These are phyloP conservation scores for Rhopilema esculentum DNA, from an alignment of 30 jellyfish, hydroid and myxozoan species.

Conservation along the genomic window DNA sequence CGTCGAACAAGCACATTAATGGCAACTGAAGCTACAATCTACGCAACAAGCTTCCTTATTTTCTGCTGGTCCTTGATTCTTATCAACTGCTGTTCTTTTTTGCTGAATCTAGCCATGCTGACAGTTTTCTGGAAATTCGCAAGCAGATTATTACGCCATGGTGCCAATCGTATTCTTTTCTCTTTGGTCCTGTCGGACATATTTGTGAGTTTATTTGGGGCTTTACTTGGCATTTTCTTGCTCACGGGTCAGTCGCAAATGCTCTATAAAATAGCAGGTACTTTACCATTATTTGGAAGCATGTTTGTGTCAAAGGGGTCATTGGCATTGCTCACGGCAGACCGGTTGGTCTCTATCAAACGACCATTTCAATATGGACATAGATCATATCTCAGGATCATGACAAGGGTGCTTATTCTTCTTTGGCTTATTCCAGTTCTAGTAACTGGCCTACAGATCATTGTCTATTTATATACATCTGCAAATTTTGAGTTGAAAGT, in stretches of 20 bases:
- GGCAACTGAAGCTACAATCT: background rate
- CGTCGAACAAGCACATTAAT: too few species aligned
- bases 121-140: background rate
- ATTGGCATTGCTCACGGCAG: slow-evolving; percentile 5
- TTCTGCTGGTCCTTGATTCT: background rate
- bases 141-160: background rate
- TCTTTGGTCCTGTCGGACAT: background rate
- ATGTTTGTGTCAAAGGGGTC: slow-evolving; percentile 20
- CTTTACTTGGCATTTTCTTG: background rate
- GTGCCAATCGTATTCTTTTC: background rate
- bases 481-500: slow-evolving; percentile 1
- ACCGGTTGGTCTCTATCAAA: slow-evolving; percentile 9
- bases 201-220: background rate
- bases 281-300: slow-evolving; percentile 20
- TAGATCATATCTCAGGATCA: background rate
- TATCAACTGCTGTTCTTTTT: background rate
- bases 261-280: slow-evolving; percentile 10
- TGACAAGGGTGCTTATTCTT: background rate
- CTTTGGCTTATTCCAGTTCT: slow-evolving; percentile 9
- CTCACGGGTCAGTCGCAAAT: slow-evolving; percentile 14
- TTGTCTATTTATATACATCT: background rate
- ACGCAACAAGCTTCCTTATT: background rate
- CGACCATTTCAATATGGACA: background rate
- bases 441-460: background rate
- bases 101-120: background rate